These are phyloP conservation scores for Plecotus auritus DNA, from an alignment of 2,113 vertebrate genomes.

Conservation along the genomic window DNA sequence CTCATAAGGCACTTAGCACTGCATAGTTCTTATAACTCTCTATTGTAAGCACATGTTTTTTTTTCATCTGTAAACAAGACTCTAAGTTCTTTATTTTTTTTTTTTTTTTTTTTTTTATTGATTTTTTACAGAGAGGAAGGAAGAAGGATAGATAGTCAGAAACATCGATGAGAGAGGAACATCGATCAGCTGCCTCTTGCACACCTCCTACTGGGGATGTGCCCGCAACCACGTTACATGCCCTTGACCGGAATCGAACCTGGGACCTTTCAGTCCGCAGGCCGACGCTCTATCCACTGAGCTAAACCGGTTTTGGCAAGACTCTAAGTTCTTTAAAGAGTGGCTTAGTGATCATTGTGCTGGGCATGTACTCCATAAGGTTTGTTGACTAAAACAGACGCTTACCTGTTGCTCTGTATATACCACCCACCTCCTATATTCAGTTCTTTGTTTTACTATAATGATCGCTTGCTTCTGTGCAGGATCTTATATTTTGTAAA, in stretches of 20 bases:
- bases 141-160: too few relatives aligned
- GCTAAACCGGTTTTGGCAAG: too few relatives aligned
- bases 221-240: too few relatives aligned
- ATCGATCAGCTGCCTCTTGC: too few relatives aligned
- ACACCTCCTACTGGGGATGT: too few relatives aligned
- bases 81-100: not conserved
- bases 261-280: too few relatives aligned
- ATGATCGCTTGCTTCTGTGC: not conserved
- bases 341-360: not conserved
- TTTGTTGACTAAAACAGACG: not conserved
- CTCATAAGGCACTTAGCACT: not conserved
- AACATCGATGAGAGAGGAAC: too few relatives aligned
- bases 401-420: not conserved
- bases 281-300: too few relatives aligned
- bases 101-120: too few relatives aligned
- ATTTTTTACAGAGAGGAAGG: too few relatives aligned
- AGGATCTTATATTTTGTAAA: not conserved
- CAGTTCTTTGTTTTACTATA: not conserved
- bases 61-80: not conserved
- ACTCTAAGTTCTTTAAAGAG: not conserved
- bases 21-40: not conserved
- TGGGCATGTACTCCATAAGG: not conserved
- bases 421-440: not conserved
- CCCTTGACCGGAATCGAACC: too few relatives aligned
- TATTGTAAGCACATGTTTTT: not conserved